Base-by-base conservation (phyloP, 2,113 vertebrate genomes). In the Phrynosoma platyrhinos region DNA sequence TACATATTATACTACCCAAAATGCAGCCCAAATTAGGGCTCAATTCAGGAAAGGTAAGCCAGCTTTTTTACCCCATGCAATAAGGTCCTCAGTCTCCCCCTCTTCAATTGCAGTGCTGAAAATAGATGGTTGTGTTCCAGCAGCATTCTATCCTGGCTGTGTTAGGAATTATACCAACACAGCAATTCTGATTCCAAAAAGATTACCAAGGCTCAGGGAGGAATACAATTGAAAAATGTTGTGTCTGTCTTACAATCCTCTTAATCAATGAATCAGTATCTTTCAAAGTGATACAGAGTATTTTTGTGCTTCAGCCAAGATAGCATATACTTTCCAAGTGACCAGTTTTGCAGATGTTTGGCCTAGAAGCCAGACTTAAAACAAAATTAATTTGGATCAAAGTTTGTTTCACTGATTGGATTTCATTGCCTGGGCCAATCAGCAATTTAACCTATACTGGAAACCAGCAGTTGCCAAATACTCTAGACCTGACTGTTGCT, bases 301-400 rank as follows among this genome's bases (percentile, higher is more conserved):
- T 84, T 78, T 90, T 90, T 85, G 79, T 89, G 87, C 82, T 66
- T 80, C 76, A 88, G 74, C 76, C 92, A 89, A 82, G 90, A 89
- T 92, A 92, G 88, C 86, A 89, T 81, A 92, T 93, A 90, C 89
- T 83, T 95, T 95, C 90, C 88, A 94, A 91, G 84, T 92, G 79
- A 84, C 85, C 58, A 92, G 74, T 94, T 95, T 76, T 81, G 62
- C 72, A 83, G 58, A 55, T 93, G 89, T 93, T 95, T 94, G 90
- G 94, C 91, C 94, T 87, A 90, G 89, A 81, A 85, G 27, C 78
- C 72, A 90, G 68, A 79, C 82, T 82, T 88, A 78, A 94, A 82
- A 58, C 87, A 89, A 94, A 92, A 89, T 74, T 93, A 94, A 95
- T 95, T 86, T 93, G 88, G 83, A 92, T 91, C 66, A 88, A 68